Percentiles rank a stretch among this genome's conserved stretches.
Conservation (phyloP, 1,140 invertebrate species). For the Paraescarpia echinospica region DNA sequence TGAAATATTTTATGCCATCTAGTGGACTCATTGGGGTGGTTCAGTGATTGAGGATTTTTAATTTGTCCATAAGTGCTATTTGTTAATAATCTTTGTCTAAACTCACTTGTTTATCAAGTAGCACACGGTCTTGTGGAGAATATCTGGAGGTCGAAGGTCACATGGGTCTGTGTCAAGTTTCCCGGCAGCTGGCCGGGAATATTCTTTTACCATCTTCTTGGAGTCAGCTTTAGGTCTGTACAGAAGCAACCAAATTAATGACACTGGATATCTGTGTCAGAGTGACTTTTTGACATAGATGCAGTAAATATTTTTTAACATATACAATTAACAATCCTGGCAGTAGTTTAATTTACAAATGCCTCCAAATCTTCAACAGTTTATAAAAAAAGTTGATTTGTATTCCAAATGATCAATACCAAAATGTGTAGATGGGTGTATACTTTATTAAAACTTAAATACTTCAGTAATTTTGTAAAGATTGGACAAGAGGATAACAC, state of each 20-base stretch:
- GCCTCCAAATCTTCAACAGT: too few relatives aligned
- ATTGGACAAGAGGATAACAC: too few relatives aligned
- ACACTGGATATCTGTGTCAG: not conserved
- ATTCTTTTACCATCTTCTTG: conserved; percentile 14
- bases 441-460: too few relatives aligned
- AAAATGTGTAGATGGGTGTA: too few relatives aligned
- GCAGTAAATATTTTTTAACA: not conserved
- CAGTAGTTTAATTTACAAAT: not conserved
- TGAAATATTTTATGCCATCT: too few relatives aligned
- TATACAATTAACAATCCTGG: not conserved
- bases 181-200: conserved; percentile 11
- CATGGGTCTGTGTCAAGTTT: conserved; percentile 7
- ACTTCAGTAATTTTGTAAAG: too few relatives aligned
- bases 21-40: too few relatives aligned
- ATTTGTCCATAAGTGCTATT: too few relatives aligned
- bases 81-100: too few relatives aligned
- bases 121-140: not conserved
- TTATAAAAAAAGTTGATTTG: too few relatives aligned
- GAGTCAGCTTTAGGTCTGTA: conserved; percentile 12
- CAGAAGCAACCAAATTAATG: not conserved
- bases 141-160: conserved; percentile 10
- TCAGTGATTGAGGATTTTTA: too few relatives aligned
- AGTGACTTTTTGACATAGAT: not conserved
- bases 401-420: too few relatives aligned
- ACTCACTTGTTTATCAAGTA: conserved; percentile 18